A percentile compares a stretch with the other conserved stretches of the same genome.
These are phyloP conservation scores for Etia nguti DNA, from an alignment of 2,113 vertebrate genomes.

Conservation along the genomic window DNA sequence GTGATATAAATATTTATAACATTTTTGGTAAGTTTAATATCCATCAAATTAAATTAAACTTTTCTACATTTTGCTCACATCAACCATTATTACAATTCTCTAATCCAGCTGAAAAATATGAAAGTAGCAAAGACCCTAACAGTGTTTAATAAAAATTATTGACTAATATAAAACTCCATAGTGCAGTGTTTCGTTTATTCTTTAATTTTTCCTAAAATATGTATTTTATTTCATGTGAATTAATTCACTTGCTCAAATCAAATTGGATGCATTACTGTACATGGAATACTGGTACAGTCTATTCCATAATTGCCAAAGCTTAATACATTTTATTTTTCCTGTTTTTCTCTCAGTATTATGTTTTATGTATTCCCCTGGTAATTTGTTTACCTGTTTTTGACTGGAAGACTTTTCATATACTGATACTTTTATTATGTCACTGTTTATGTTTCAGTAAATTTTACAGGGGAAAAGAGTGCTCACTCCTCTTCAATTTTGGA, in stretches of 20 bases:
- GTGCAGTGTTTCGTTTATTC: neutral
- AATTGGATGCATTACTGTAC: neutral
- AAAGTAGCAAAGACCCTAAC: no score
- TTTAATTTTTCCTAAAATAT: neutral
- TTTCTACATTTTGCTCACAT: no score
- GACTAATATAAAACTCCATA: neutral
- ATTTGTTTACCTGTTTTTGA: neutral
- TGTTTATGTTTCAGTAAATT: neutral
- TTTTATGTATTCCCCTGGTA: neutral
- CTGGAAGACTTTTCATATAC: neutral
- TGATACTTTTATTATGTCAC: neutral
- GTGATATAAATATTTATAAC: neutral
- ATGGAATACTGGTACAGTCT: neutral
- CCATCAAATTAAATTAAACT: no score
- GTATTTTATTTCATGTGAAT: neutral
- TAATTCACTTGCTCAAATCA: neutral
- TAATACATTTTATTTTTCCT: neutral
- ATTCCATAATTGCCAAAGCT: neutral
- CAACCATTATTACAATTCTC: no score
- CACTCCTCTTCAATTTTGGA: neutral
- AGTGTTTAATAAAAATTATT: neutral
- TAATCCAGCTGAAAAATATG: no score
- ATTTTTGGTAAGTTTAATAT: no score
- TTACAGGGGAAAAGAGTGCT: rapidly evolving
- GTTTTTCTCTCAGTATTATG: neutral